Evolutionary conservation across 2,888 invertebrate genomes (phyloP), one percentile per base, ranked within the genome.

Genomic region (Lepidochitona cinerea): DNA sequence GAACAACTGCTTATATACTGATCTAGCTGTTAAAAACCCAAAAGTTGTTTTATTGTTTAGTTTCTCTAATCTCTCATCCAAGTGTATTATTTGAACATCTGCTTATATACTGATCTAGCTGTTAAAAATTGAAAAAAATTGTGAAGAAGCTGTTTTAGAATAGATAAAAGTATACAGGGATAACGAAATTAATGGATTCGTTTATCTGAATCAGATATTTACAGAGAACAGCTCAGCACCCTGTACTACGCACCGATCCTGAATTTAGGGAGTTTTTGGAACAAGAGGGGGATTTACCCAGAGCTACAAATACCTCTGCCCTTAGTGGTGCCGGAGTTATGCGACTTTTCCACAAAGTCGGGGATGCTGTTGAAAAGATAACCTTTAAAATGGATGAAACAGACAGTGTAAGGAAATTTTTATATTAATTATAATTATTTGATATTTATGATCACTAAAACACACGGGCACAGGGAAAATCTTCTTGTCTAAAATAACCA

Each of bases 311-410:
- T 88, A 99, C 99, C 0, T 97, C 98, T 0, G 97, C 98, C 0
- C 92, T 99, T 26, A 98, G 98, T 90, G 95, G 98, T 67, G 98
- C 98, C 33, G 97, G 98, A 2, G 96, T 99, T 35, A 94, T 97
- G 93, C 93, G 98, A 75, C 93, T 99, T 18, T 97, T 99, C 90
- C 97, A 96, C 90, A 96, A 96, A 93, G 95, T 99, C 71, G 98
- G 98, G 33, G 98, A 98, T 91, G 97, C 97, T 7, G 97, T 99
- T 76, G 97, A 97, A 90, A 99, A 99, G 92, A 98, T 99, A 85
- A 97, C 98, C 0, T 98, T 96, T 91, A 97, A 96, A 92, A 99
- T 99, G 98, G 99, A 99, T 89, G 99, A 99, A 92, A 96, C 95
- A 76, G 99, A 99, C 92, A 95, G 97, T 85, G 97, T 98, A 71